Evolutionary conservation across 2,113 vertebrate species (phyloP), one percentile per base, ranked within the genome.

Genomic region (Larimichthys polyactis): DNA sequence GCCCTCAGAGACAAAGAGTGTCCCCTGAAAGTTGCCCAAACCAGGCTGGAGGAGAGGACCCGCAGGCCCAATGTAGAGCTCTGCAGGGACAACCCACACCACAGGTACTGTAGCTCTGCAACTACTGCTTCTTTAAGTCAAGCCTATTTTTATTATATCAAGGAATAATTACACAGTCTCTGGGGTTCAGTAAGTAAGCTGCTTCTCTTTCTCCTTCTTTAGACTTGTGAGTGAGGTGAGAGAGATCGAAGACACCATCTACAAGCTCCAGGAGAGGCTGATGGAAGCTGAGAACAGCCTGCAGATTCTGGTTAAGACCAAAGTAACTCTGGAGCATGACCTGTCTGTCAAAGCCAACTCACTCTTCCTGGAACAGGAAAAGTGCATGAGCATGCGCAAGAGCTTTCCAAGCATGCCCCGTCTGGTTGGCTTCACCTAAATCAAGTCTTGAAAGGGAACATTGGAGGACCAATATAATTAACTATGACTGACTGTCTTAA

Each of bases 281-380:
- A 92, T 94, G 36, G 96, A 98, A 0, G 95, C 96, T 0, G 96
- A 99, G 90, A 95, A 95, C 89, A 93, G 87, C 1, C 89, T 99
- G 77, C 97, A 99, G 87, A 91, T 48, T 12, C 93, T 99, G 94
- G 95, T 96, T 20, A 96, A 92, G 79, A 94, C 95, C 77, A 99
- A 97, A 87, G 92, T 96, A 0, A 86, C 94, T 64, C 87, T 99
- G 91, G 97, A 99, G 85, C 95, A 98, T 0, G 97, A 99, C 70
- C 94, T 99, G 63, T 96, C 95, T 0, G 44, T 99, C 92, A 99
- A 99, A 88, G 96, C 96, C 87, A 97, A 98, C 88, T 96, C 97
- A 0, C 95, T 99, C 24, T 99, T 97, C 93, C 94, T 99, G 1
- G 97, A 99, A 89, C 97, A 98, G 93, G 97, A 99, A 72, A 97